Evolutionary conservation across 2,888 invertebrate species (phyloP), one percentile per base, ranked within the genome.

Genomic region (Ellobium chinense): DNA sequence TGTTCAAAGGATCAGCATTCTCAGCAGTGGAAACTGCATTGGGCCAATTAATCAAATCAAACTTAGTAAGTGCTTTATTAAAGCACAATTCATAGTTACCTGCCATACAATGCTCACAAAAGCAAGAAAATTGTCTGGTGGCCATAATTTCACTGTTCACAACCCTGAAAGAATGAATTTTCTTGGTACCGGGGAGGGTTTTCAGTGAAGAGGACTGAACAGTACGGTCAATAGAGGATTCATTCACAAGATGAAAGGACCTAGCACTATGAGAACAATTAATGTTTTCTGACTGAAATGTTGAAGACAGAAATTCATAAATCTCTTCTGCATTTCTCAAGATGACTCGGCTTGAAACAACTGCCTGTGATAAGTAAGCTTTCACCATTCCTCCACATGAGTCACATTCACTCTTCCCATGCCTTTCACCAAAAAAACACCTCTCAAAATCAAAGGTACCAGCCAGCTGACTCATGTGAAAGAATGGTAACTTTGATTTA

Each of bases 371-470:
- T n/a, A 74, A 18, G n/a, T 24, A 36, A 18, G 60, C 29, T n/a
- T 74, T 60, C 1, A 74, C 36, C 73, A 74, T 60, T 34, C 62
- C 62, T 60, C 73, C 73, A 62, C 73, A 74, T 2, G 73, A 58
- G 62, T 74, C 73, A 36, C 62, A 74, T 18, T 36, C 73, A 37
- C 39, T 74, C 27, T 74, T 74, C 1, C 73, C 73, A 74, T 74
- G 73, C 24, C 73, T 58, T 37, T 58, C 60, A n/a, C 73, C 73
- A 36, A 74, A 74, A 36, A 31, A 74, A 24, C 36, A 62, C 9
- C 73, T 58, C 39, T 74, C 73, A 58, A 74, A 34, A 2, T 29
- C 24, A 60, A 18, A 36, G 24, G 14, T 21, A 36, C 36, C 60
- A n/a, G 73, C 60, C 21, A 74, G 60, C 18, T 21, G 34, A 34